Conservation (phyloP, 2,113 vertebrate genomes). For the Isichthys henryi region DNA sequence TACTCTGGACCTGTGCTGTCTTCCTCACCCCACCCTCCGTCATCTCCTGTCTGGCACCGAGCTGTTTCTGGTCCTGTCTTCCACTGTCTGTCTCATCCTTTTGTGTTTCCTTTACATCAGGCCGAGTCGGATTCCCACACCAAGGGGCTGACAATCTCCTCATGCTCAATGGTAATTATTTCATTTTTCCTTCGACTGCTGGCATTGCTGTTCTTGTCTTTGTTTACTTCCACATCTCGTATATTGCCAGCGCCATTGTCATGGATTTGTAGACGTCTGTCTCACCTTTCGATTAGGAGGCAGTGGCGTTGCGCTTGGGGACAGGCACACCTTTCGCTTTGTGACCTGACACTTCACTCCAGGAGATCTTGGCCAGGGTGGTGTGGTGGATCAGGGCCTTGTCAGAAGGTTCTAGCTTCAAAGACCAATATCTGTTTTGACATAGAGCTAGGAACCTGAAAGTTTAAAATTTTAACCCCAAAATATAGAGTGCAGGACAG, state of each 20-base stretch:
- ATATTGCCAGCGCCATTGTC: not conserved
- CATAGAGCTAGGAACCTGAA: not conserved
- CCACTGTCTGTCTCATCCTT: constrained; percentile 39
- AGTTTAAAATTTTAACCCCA: not conserved
- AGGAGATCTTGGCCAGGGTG: not conserved
- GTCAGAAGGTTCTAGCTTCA: not conserved
- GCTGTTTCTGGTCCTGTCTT: constrained; percentile 17
- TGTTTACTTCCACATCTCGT: not conserved
- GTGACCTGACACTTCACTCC: not conserved
- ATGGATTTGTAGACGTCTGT: not conserved
- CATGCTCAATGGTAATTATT: constrained; percentile 94
- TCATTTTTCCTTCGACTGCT: not conserved
- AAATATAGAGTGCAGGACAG: not conserved
- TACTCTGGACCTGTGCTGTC: not conserved
- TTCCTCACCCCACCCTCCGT: not conserved
- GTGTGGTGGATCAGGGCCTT: not conserved
- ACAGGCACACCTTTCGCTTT: not conserved
- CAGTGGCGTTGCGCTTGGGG: not conserved
- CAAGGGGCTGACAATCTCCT: constrained; percentile 91
- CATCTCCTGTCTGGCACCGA: constrained; percentile 31
- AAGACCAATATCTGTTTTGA: not conserved
- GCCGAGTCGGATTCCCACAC: constrained; percentile 89
- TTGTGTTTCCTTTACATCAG: constrained; percentile 58
- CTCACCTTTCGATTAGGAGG: not conserved
- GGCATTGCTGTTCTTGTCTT: not conserved